Evolutionary conservation across 2,113 vertebrate species (phyloP).

Genomic region (Carettochelys insculpta): DNA sequence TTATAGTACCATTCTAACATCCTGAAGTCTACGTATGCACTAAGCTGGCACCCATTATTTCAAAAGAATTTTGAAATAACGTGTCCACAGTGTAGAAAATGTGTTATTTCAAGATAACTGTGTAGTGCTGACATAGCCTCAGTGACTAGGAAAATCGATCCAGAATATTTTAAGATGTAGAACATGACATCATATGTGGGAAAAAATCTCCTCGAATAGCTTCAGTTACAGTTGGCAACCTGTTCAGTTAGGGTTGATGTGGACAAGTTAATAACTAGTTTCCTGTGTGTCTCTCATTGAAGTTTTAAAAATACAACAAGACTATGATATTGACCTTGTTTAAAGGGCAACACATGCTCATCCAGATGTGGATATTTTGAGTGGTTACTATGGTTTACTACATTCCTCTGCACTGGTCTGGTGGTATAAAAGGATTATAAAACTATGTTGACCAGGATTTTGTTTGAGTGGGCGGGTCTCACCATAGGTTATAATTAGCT

Average conservation of each 20-base stretch:
- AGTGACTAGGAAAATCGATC: too few relatives aligned
- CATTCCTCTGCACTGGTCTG: neutral
- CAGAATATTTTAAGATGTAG: too few relatives aligned
- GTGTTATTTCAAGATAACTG: too few relatives aligned
- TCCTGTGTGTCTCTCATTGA: neutral
- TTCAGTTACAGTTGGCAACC: too few relatives aligned
- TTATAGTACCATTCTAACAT: too few relatives aligned
- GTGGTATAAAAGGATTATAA: neutral
- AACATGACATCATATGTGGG: too few relatives aligned
- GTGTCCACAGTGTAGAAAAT: too few relatives aligned
- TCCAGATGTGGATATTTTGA: neutral
- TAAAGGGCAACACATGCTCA: neutral
- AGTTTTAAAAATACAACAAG: neutral
- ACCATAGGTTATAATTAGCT: neutral
- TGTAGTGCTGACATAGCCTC: too few relatives aligned
- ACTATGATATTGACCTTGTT: neutral
- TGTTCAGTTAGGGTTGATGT: neutral
- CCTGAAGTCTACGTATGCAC: too few relatives aligned
- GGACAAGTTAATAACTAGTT: neutral
- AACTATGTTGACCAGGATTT: neutral
- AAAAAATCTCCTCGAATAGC: too few relatives aligned
- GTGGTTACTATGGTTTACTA: neutral
- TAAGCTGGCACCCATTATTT: too few relatives aligned
- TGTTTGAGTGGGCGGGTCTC: neutral
- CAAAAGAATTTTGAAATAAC: too few relatives aligned